These are phyloP conservation scores for Pinna nobilis DNA, from an alignment of 1,140 invertebrate genomes.

Conservation along the genomic window DNA sequence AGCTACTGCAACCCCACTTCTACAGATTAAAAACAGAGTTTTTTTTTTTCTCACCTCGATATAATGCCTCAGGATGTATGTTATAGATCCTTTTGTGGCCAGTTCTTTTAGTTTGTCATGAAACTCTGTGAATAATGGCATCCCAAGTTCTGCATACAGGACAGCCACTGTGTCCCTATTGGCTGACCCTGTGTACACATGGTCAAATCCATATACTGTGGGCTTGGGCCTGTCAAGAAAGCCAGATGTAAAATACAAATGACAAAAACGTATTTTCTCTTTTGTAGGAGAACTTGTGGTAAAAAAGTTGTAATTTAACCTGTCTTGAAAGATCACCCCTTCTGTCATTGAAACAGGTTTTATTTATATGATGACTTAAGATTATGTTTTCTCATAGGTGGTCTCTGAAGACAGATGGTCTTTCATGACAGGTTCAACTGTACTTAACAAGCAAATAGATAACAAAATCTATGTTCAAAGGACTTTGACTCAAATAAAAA, in stretches of 20 bases:
- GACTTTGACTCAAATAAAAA: too few species aligned
- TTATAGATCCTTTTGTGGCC: conserved; percentile 83
- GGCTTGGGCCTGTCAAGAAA: conserved; percentile 59
- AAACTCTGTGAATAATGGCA: conserved; percentile 82
- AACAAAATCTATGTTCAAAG: too few species aligned
- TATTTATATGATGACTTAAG: too few species aligned
- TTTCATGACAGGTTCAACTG: too few species aligned
- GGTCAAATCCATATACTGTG: conserved; percentile 88
- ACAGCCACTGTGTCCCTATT: conserved; percentile 78
- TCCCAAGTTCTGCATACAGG: conserved; percentile 92
- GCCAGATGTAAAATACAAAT: neutral
- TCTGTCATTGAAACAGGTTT: too few species aligned
- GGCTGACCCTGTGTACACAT: conserved; percentile 83
- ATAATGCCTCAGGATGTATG: conserved; percentile 92
- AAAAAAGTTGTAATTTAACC: neutral
- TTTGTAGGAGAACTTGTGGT: neutral
- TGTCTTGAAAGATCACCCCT: too few species aligned
- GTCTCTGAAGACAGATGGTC: too few species aligned
- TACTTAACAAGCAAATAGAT: too few species aligned
- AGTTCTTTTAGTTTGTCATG: conserved; percentile 84
- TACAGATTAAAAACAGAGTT: too few species aligned
- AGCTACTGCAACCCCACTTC: too few species aligned
- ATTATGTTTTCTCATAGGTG: too few species aligned
- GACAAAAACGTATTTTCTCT: too few species aligned
- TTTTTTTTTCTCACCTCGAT: conserved; percentile 81